Base-by-base conservation (phyloP, 1,140 invertebrate genomes). In the Xylocopa sonorina region DNA sequence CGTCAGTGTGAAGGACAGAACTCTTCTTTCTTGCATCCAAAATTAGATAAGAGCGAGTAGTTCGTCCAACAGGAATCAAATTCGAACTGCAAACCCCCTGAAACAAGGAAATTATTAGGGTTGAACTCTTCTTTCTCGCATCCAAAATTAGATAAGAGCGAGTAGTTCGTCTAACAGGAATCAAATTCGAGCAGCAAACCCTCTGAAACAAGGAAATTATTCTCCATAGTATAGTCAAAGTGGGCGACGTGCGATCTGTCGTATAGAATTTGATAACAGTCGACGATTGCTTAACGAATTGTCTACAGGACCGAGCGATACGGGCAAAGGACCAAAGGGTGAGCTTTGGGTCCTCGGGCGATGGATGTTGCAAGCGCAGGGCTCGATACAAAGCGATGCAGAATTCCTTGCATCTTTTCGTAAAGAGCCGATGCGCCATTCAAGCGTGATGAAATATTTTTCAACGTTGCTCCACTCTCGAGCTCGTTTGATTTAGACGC, bases 231-330 rank as follows among this genome's bases (percentile, higher is more conserved):
- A 34, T n/a, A n/a, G n/a, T 53, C 38, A 50, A 55, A 21, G 50
- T 32, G 18, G 16, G 41, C 38, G 27, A 32, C 24, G 29, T 53
- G 66, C 48, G 58, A 64, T 51, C 71, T 24, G 48, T 58, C 43
- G 50, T 48, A 72, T 79, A 60, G 66, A 38, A 64, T 64, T 81
- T 32, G 58, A 41, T 46, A 55, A 72, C 32, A 55, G 43, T 46
- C 50, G 67, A 58, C 66, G 32, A 51, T 16, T 12, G 7, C 34
- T 34, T 24, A n/a, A 43, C 24, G n/a, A 27, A 43, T 43, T 63
- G 14, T 43, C 62, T 48, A 67, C 64, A n/a, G n/a, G 46, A 67
- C 24, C 1, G 46, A 67, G 51, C 29, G 64, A 32, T 48, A 50
- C n/a, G 64, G 46, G 34, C 27, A 50, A 66, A 69, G 50, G 50